Percentiles rank a stretch among this genome's conserved stretches.
Conservation (phyloP, 2,888 invertebrate genomes). For the Napeogenes inachia region DNA sequence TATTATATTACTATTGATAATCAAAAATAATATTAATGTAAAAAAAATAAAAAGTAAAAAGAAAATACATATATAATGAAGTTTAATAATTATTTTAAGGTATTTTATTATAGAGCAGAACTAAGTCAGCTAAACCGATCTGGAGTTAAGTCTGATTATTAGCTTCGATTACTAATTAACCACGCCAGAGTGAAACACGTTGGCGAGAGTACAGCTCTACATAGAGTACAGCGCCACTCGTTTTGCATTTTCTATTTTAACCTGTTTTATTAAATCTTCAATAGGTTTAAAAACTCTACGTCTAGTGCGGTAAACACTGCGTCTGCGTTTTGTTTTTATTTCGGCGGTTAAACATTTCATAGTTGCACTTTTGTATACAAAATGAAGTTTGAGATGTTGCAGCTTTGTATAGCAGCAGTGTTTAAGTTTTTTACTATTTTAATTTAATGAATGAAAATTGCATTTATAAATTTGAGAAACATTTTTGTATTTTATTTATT, state of each 20-base stretch:
- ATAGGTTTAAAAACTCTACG: not conserved
- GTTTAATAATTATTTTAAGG: not conserved
- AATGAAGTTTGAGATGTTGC: not conserved
- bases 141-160: not conserved
- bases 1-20: too few species aligned
- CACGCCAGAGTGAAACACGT: not conserved
- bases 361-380: not conserved
- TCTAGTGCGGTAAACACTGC: not conserved
- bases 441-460: not conserved
- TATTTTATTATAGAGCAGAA: not conserved
- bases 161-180: not conserved
- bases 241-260: not conserved
- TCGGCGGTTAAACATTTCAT: not conserved
- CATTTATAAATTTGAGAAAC: not conserved
- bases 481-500: not conserved
- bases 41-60: too few species aligned
- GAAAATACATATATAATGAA: too few species aligned
- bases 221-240: not conserved
- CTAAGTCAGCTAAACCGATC: not conserved
- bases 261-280: not conserved
- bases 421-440: conserved; percentile 1
- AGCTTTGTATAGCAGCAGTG: not conserved
- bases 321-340: not conserved
- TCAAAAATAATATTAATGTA: too few species aligned
- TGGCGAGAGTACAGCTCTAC: not conserved